A percentile compares a stretch with the other conserved stretches of the same genome.
phyloP scores from a whole-genome alignment of 2,888 invertebrate species.

The Ctenicera cuprea region DNA sequence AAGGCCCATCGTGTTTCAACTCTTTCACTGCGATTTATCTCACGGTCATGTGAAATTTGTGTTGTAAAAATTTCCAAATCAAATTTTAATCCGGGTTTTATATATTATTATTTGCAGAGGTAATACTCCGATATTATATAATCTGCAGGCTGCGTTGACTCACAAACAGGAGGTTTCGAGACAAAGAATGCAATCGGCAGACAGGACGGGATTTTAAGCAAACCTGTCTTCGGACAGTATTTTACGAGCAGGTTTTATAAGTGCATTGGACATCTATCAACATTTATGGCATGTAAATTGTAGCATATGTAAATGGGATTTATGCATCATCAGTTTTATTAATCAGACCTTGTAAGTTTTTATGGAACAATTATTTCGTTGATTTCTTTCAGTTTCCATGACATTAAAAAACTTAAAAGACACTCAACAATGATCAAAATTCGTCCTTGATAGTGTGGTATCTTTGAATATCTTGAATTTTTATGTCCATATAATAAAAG shows the following conservation, averaged over 20 bases:
- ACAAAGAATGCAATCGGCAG: slow-evolving; percentile 58
- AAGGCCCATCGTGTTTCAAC: too few species aligned
- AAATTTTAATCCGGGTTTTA: too few species aligned
- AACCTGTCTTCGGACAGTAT: slow-evolving; percentile 52
- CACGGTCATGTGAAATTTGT: too few species aligned
- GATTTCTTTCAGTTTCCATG: too few species aligned
- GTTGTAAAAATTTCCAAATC: too few species aligned
- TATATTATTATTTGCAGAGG: slow-evolving; percentile 17
- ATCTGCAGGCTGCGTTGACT: slow-evolving; percentile 31
- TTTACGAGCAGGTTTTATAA: slow-evolving; percentile 50
- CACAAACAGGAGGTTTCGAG: slow-evolving; percentile 28
- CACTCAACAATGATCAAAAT: too few species aligned
- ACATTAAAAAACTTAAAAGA: too few species aligned
- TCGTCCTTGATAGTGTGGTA: too few species aligned
- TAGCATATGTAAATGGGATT: slow-evolving; percentile 35
- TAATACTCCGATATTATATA: slow-evolving; percentile 38
- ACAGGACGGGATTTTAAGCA: slow-evolving; percentile 59
- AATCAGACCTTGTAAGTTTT: not conserved
- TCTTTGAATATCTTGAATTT: too few species aligned
- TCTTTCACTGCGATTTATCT: too few species aligned
- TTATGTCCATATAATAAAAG: too few species aligned
- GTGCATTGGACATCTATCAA: slow-evolving; percentile 40
- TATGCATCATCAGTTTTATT: slow-evolving; percentile 8
- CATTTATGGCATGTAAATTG: slow-evolving; percentile 42
- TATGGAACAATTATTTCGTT: too few species aligned